Evolutionary conservation across 1,140 invertebrate genomes (phyloP), one percentile per base, ranked within the genome.

Genomic region (Drosophila biarmipes): DNA sequence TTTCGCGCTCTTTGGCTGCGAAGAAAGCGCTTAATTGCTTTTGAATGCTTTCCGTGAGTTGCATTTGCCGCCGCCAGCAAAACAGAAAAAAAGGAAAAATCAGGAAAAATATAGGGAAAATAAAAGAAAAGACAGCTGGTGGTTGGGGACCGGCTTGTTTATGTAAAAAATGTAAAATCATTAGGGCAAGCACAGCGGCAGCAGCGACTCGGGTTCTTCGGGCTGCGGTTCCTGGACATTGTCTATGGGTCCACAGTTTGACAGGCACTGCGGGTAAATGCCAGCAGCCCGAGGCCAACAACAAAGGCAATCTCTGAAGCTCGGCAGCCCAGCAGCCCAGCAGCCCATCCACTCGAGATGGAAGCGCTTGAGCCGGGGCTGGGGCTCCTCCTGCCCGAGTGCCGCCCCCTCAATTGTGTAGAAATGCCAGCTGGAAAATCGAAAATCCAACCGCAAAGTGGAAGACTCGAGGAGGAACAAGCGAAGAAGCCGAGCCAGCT

Each of bases 21-120:
- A 81, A 81, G 79, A 81, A 82, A 82, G 79, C 79, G 79, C 79
- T 82, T 82, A 82, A 82, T 82, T 82, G 79, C 79, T 82, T 82
- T 82, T 81, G 79, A 82, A 82, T 82, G 79, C 79, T 82, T 81
- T 81, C 79, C 79, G 73, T 82, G 74, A 82, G 79, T 67, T 81
- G 73, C 79, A 73, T 77, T 74, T 67, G 73, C 69, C 55, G 79
- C 78, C 72, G 77, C 58, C 59, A 63, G 73, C 62, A 59, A 55
- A 69, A 62, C 61, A 15, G 4, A 31, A 29, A 31, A 45, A 59
- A 31, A 21, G 15, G 27, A 55, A 43, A 40, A 56, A 21, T 7
- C 45, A 38, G 49, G 52, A 64, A 52, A 49, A 27, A 14, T n/a
- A n/a, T 27, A 29, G 56, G 31, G 58, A 49, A 77, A 66, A 55